Evolutionary conservation across 2,797 vertebrate species (phyloP).

Genomic region (Ctenochaetus hawaiiensis): DNA sequence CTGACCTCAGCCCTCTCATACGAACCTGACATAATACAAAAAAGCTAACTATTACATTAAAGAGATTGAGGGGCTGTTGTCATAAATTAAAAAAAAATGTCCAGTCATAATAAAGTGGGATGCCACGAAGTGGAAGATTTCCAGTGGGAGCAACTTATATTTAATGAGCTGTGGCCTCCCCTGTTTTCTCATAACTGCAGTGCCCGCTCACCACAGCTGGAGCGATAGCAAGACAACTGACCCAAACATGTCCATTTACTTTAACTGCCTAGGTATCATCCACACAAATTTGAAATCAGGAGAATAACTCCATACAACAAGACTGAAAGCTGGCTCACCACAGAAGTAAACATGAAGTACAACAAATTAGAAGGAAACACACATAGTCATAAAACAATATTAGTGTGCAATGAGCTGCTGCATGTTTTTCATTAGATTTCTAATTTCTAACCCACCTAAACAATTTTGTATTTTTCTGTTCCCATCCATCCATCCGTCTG

Average conservation of each 20-base stretch:
- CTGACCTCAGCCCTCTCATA: not conserved
- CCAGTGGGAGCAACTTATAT: slow-evolving; percentile 35
- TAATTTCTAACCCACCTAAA: slow-evolving; percentile 31
- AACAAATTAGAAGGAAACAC: slow-evolving; percentile 31
- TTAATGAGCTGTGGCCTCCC: slow-evolving; percentile 49
- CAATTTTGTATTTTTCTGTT: slow-evolving; percentile 32
- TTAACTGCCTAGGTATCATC: slow-evolving; percentile 38
- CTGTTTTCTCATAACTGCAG: slow-evolving; percentile 28
- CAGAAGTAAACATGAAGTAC: slow-evolving; percentile 22
- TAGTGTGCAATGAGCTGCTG: slow-evolving; percentile 29
- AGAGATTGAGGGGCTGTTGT: not conserved
- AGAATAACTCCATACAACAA: slow-evolving; percentile 12
- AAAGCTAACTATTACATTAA: not conserved
- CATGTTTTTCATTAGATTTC: slow-evolving; percentile 30
- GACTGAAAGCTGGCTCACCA: slow-evolving; percentile 2
- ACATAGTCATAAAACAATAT: slow-evolving; percentile 1
- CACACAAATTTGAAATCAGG: slow-evolving; percentile 26
- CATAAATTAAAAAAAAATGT: slow-evolving; percentile 15
- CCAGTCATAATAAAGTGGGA: slow-evolving; percentile 16
- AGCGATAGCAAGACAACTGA: slow-evolving; percentile 23
- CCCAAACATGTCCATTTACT: slow-evolving; percentile 28
- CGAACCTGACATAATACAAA: slow-evolving; percentile 6
- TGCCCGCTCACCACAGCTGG: slow-evolving; percentile 25
- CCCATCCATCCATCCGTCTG: slow-evolving; percentile 35
- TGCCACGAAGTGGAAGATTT: slow-evolving; percentile 26